A percentile compares a stretch with the other conserved stretches of the same genome.
These are phyloP conservation scores for Dasysyrphus tricinctus DNA, from an alignment of 2,888 invertebrate genomes.

Conservation along the genomic window DNA sequence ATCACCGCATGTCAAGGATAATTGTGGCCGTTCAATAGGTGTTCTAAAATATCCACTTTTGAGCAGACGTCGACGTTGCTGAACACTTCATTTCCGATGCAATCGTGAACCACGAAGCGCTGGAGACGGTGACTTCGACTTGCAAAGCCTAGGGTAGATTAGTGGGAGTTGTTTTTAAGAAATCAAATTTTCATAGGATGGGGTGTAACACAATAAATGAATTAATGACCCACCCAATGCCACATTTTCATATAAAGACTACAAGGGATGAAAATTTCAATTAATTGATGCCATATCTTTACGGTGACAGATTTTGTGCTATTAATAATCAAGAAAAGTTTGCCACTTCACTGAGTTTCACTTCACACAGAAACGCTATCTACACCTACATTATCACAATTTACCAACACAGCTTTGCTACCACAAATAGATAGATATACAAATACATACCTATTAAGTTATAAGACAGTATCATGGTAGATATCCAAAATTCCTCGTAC, in stretches of 20 bases:
- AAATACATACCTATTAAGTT: background rate
- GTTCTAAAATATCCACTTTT: slow-evolving; percentile 75
- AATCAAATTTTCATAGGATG: slow-evolving; percentile 54
- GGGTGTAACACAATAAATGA: slow-evolving; percentile 73
- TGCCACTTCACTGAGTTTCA: slow-evolving; percentile 68
- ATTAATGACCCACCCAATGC: slow-evolving; percentile 74
- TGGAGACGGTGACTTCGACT: slow-evolving; percentile 27
- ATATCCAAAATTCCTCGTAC: slow-evolving; percentile 11
- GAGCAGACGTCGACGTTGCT: slow-evolving; percentile 63
- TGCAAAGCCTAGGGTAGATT: slow-evolving; percentile 55
- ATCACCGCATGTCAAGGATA: slow-evolving; percentile 76
- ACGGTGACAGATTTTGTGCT: slow-evolving; percentile 76
- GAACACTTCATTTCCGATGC: slow-evolving; percentile 75
- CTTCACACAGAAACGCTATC: slow-evolving; percentile 55
- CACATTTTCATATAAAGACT: slow-evolving; percentile 57
- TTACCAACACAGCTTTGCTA: slow-evolving; percentile 29
- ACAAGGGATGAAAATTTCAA: slow-evolving; percentile 76
- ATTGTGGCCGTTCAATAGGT: slow-evolving; percentile 75
- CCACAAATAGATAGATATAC: background rate
- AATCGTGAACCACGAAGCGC: slow-evolving; percentile 50
- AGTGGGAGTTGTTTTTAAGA: slow-evolving; percentile 72
- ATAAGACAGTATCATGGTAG: slow-evolving; percentile 1
- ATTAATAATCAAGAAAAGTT: slow-evolving; percentile 76
- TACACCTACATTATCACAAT: slow-evolving; percentile 6
- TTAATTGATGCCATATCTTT: slow-evolving; percentile 78